These are phyloP conservation scores for Lanistes nyassanus DNA, from an alignment of 1,140 invertebrate genomes.

Conservation along the genomic window DNA sequence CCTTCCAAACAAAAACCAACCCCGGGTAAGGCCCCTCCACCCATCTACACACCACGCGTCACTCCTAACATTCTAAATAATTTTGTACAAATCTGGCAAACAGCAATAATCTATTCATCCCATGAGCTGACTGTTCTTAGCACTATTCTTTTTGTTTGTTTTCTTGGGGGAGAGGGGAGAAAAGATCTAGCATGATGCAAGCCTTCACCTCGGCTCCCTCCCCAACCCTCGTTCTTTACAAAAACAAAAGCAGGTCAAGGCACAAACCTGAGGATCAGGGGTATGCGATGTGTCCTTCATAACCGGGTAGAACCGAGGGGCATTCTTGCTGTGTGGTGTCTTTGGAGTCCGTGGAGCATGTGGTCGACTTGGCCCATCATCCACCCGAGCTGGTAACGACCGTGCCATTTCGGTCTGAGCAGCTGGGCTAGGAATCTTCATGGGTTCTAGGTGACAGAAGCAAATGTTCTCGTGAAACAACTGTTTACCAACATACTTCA, in stretches of 20 bases:
- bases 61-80: not conserved
- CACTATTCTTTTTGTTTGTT: no score
- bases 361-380: constrained; percentile 51
- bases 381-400: constrained; percentile 61
- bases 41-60: not conserved
- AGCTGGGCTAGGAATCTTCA: constrained; percentile 45
- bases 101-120: no score
- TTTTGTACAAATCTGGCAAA: not conserved
- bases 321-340: constrained; percentile 61
- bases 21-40: no score
- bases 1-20: no score
- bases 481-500: no score
- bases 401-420: constrained; percentile 49
- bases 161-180: no score
- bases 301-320: constrained; percentile 91
- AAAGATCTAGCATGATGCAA: no score
- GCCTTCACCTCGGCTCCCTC: no score
- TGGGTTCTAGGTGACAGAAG: constrained; percentile 27
- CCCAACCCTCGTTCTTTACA: no score
- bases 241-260: no score
- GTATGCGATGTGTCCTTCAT: constrained; percentile 74
- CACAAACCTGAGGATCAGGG: constrained; percentile 62
- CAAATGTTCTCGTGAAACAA: no score
- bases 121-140: no score
- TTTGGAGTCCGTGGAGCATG: constrained; percentile 57